Base-by-base conservation (phyloP, 2,797 vertebrate genomes). In the Syncerus caffer region DNA sequence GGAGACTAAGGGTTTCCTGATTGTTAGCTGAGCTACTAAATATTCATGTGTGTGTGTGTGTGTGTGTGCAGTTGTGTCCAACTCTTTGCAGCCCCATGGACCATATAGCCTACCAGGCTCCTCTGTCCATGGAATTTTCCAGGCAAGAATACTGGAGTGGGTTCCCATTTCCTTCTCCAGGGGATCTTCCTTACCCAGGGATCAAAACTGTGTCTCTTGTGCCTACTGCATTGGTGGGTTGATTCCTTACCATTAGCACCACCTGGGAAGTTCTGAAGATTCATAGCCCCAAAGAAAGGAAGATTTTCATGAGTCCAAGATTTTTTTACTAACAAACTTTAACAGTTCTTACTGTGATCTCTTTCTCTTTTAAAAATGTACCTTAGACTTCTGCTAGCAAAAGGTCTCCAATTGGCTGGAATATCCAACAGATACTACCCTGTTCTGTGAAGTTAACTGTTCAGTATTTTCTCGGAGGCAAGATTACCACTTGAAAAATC, bases 401-500 rank as follows among this genome's bases (percentile, higher is more conserved):
- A 89, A 90, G n/a, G 31, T 89, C 51, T 79, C 19, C 86, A 50
- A 27, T 11, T 45, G 57, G 38, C 4, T 38, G 38, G 60, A 87
- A 42, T 87, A 58, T 76, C 51, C 47, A 50, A 38, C 21, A 91
- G 67, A 78, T 27, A 88, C 38, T n/a, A 23, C 21, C 27, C 29
- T 34, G 47, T 21, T 31, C 23, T 53, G 60, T 50, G 78, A 87
- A 90, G 31, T 50, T 95, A 34, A n/a, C 42, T 0, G 3, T 38
- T 58, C 27, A 23, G 76, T 91, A 27, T 91, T 93, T 89, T 97
- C 96, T 98, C 89, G 58, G 85, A 96, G 97, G 93, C 93, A 93
- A 93, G 90, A 92, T 83, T 95, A 74, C 85, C 42, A 87, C 90
- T 90, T 91, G 96, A 97, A 95, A 96, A 98, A 96, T 96, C 97